These are phyloP conservation scores for Sprattus sprattus DNA, from an alignment of 2,113 vertebrate genomes.

Conservation along the genomic window DNA sequence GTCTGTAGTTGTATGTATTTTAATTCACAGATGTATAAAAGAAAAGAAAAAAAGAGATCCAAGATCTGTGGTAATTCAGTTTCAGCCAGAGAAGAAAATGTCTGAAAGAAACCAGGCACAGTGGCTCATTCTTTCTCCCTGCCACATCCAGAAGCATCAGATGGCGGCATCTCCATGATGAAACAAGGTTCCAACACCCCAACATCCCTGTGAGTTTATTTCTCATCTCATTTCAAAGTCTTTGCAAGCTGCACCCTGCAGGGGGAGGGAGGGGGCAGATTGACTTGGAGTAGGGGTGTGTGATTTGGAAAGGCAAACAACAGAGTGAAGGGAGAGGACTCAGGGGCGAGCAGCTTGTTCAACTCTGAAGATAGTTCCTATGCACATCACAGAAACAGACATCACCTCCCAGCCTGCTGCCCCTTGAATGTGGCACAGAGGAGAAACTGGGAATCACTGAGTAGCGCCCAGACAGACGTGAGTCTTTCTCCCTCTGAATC, in stretches of 20 bases:
- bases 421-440: background rate
- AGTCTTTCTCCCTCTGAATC: background rate
- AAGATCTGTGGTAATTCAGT: background rate
- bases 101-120: background rate
- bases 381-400: background rate
- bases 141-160: background rate
- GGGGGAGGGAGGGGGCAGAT: background rate
- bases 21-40: background rate
- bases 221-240: constrained; percentile 11
- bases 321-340: background rate
- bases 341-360: background rate
- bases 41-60: background rate
- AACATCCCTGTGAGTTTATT: background rate
- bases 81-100: background rate
- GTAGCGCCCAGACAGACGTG: background rate
- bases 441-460: background rate
- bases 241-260: background rate
- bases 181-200: background rate
- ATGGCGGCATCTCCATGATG: background rate
- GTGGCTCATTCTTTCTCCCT: background rate
- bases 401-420: background rate
- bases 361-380: background rate
- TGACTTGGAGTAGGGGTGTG: background rate
- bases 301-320: background rate
- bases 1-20: background rate